Conservation (phyloP, 2,888 invertebrate genomes). For the Elysia crispata region DNA sequence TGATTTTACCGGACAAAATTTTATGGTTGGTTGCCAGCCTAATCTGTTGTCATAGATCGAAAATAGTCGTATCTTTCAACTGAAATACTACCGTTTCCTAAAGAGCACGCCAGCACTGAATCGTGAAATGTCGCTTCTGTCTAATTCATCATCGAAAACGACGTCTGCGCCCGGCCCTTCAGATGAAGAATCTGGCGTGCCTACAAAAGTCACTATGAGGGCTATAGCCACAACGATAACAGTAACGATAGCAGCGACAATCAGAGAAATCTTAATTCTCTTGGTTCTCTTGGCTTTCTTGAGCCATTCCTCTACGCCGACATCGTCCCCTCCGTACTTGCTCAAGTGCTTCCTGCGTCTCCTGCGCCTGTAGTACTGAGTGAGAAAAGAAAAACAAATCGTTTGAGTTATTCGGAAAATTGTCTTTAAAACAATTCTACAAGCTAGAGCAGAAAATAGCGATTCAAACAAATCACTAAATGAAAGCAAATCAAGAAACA, state of each 20-base stretch:
- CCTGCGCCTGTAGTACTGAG: conserved; percentile 41
- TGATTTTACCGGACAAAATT: no score
- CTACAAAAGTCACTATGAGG: conserved; percentile 47
- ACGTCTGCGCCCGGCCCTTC: neutral
- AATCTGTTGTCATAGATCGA: no score
- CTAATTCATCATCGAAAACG: no score
- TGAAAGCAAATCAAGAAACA: no score
- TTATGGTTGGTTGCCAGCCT: no score
- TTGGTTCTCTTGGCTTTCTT: conserved; percentile 18
- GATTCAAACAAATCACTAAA: no score
- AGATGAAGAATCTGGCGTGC: neutral
- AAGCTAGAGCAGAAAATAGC: no score
- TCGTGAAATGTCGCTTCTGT: no score
- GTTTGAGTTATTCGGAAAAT: neutral
- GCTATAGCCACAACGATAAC: conserved; percentile 45
- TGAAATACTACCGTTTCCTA: no score
- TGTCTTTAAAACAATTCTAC: no score
- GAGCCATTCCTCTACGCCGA: conserved; percentile 27
- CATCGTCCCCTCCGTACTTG: conserved; percentile 11
- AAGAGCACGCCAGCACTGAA: no score
- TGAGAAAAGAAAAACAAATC: neutral
- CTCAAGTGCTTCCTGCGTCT: conserved; percentile 26
- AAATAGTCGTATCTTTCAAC: no score
- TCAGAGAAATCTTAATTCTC: conserved; percentile 35
- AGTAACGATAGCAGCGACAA: conserved; percentile 31